These are phyloP conservation scores for Columba guinea DNA, from an alignment of 2,797 vertebrate genomes.

Conservation along the genomic window DNA sequence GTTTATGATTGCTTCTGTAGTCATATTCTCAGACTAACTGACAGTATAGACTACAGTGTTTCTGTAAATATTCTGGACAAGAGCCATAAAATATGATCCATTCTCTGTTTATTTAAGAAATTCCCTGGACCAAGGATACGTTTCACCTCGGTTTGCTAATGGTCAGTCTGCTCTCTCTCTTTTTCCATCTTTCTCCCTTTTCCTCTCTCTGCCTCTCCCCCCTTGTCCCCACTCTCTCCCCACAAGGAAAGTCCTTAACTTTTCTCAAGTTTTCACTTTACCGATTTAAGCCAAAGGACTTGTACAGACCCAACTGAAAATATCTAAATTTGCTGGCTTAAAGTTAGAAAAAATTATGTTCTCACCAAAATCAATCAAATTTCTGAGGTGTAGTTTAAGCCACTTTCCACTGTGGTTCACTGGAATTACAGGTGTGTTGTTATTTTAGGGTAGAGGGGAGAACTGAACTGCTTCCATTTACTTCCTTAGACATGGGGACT, in stretches of 20 bases:
- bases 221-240: background rate
- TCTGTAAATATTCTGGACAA: background rate
- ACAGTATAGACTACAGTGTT: background rate
- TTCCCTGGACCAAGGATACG: background rate
- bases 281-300: background rate
- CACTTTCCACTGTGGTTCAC: background rate
- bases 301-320: background rate
- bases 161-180: background rate
- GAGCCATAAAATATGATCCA: background rate
- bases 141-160: background rate
- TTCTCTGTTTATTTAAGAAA: background rate
- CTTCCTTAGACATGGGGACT: background rate
- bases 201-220: background rate
- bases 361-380: background rate
- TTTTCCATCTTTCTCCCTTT: background rate
- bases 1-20: background rate
- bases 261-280: background rate
- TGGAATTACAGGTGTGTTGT: background rate
- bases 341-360: background rate
- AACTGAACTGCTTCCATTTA: background rate
- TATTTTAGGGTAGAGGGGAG: background rate
- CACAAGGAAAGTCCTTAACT: background rate
- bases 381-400: background rate
- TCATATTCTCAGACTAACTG: background rate
- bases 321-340: background rate